Conservation (phyloP, 2,113 vertebrate genomes). For the Zosterops hypoxanthus region DNA sequence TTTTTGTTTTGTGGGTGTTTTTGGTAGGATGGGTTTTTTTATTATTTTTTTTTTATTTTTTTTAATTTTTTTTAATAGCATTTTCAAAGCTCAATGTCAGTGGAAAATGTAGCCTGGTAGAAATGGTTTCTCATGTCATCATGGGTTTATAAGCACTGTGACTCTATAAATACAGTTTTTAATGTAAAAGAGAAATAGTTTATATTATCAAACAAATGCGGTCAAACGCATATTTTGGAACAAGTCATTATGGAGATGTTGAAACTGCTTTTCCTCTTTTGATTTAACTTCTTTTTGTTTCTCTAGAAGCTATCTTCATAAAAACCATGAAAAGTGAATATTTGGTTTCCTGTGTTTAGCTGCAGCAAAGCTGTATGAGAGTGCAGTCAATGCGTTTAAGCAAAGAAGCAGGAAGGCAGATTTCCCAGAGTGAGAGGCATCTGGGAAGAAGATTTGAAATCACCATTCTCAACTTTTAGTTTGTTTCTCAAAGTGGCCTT, state of each 20-base stretch:
- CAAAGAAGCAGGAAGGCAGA: not conserved
- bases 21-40: not conserved
- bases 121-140: not conserved
- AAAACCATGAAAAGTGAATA: not conserved
- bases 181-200: not conserved
- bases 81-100: not conserved
- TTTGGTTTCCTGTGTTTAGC: not conserved
- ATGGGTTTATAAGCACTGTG: not conserved
- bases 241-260: not conserved
- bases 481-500: not conserved
- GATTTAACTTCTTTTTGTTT: not conserved
- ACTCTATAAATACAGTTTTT: not conserved
- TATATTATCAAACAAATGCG: not conserved
- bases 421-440: not conserved
- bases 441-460: not conserved
- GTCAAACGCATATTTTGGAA: not conserved
- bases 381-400: not conserved
- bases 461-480: not conserved
- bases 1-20: not conserved
- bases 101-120: not conserved
- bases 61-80: not conserved
- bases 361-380: not conserved
- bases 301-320: not conserved
- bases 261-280: not conserved
- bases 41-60: too few relatives aligned